Percentiles rank a stretch among this genome's conserved stretches.
phyloP scores from a whole-genome alignment of 2,888 invertebrate species.

The Pogonocherus hispidulus region DNA sequence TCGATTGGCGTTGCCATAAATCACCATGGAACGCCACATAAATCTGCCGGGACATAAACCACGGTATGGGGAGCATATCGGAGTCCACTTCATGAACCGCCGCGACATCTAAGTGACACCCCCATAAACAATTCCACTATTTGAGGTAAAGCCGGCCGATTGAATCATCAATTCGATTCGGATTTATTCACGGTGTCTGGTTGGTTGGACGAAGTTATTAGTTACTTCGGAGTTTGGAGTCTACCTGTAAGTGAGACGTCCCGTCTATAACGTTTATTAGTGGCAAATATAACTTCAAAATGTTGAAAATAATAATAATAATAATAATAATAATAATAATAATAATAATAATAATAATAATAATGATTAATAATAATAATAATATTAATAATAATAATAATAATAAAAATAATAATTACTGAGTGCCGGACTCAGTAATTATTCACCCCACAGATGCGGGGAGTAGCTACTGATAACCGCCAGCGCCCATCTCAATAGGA shows the following conservation, averaged over 20 bases:
- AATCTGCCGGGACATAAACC: constrained; percentile 64
- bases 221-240: constrained; percentile 4
- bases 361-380: too few species aligned
- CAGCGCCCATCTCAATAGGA: too few species aligned
- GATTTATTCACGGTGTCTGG: constrained; percentile 44
- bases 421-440: too few species aligned
- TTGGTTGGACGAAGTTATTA: constrained; percentile 35
- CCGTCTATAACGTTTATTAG: background rate
- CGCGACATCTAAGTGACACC: constrained; percentile 60
- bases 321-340: too few species aligned
- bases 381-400: too few species aligned
- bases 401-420: too few species aligned
- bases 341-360: too few species aligned
- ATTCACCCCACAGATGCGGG: too few species aligned
- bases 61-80: constrained; percentile 60
- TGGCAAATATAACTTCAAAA: background rate
- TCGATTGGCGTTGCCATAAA: constrained; percentile 63
- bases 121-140: constrained; percentile 62
- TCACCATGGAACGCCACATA: constrained; percentile 66
- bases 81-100: constrained; percentile 60
- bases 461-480: too few species aligned
- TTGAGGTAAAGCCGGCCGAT: constrained; percentile 62
- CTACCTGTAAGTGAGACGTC: constrained; percentile 1
- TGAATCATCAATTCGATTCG: constrained; percentile 63
- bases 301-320: too few species aligned